Base-by-base conservation (phyloP, 2,113 vertebrate species). In the Corvus moneduloides region DNA sequence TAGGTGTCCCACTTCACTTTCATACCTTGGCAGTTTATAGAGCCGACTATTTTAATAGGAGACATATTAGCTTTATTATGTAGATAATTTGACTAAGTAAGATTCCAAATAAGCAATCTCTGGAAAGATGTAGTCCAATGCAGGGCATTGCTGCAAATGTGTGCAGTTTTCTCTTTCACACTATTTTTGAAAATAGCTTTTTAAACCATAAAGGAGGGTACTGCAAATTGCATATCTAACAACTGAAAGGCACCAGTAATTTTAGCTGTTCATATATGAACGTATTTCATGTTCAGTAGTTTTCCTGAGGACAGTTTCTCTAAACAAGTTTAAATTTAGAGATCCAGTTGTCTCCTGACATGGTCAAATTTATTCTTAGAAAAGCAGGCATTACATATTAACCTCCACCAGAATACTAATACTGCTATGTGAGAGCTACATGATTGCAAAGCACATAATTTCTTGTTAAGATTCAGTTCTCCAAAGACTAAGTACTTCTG, bases 251-350 rank as follows among this genome's bases (percentile, higher is more conserved):
- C 28, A 49, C 27, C 9, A 17, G 26, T 37, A 33, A 44, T 67
- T 83, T 94, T 64, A 33, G 46, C 13, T 61, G 22, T 49, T 83
- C 5, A 1, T 37, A 28, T 37, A 35, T 78, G 33, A 68, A 49
- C 11, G 1, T 61, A 56, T 23, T 56, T 64, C 3, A 1, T 14
- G 1, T 21, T 59, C 24, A 26, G 8, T 49, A 14, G 3, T 19
- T 76, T 87, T 94, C 55, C n/a, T 7, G 3, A 75, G 26, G 49
- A 63, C 4, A 35, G 5, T 37, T 92, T 81, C 28, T 89, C 41
- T 49, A n/a, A 72, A 68, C 0, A 3, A 49, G 16, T 67, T 95
- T 33, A 43, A 86, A 59, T 87, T 61, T 71, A 54, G 90, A 90
- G 30, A 81, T 74, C 7, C 10, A 14, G 6, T 66, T 78, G 8